phyloP scores from a whole-genome alignment of 2,888 invertebrate genomes.

The Sisyra nigra region DNA sequence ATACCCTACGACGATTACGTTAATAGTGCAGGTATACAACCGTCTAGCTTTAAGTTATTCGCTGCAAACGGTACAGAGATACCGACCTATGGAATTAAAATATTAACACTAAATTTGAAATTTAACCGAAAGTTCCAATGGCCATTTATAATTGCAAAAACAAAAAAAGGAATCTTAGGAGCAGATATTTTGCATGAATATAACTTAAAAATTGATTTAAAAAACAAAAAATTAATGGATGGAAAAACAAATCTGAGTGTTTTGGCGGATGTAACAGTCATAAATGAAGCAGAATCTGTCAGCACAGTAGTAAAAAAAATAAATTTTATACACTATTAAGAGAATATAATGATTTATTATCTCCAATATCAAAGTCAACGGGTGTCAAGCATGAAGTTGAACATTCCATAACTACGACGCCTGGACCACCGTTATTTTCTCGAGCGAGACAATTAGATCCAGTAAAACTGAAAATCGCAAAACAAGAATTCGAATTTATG shows the following conservation, averaged over 20 bases:
- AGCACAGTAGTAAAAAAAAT: background rate
- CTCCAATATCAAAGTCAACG: background rate
- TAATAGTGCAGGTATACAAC: too few relatives aligned
- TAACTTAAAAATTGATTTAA: background rate
- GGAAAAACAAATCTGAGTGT: background rate
- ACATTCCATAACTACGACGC: background rate
- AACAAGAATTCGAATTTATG: background rate
- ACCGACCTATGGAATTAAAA: too few relatives aligned
- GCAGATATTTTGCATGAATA: too few relatives aligned
- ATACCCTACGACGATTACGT: too few relatives aligned
- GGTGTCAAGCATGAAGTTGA: background rate
- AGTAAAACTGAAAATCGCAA: background rate
- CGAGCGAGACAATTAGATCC: background rate
- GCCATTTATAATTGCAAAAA: too few relatives aligned
- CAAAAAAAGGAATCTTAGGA: too few relatives aligned
- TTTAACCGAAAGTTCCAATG: too few relatives aligned
- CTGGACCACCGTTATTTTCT: background rate
- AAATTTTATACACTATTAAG: background rate
- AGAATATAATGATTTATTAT: background rate
- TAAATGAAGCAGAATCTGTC: background rate
- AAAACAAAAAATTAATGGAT: background rate
- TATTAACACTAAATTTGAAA: too few relatives aligned
- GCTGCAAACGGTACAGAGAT: too few relatives aligned
- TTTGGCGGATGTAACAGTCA: background rate
- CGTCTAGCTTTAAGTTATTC: too few relatives aligned